Conservation (phyloP, 2,888 invertebrate species). For the Drosophila hawaiiensis region DNA sequence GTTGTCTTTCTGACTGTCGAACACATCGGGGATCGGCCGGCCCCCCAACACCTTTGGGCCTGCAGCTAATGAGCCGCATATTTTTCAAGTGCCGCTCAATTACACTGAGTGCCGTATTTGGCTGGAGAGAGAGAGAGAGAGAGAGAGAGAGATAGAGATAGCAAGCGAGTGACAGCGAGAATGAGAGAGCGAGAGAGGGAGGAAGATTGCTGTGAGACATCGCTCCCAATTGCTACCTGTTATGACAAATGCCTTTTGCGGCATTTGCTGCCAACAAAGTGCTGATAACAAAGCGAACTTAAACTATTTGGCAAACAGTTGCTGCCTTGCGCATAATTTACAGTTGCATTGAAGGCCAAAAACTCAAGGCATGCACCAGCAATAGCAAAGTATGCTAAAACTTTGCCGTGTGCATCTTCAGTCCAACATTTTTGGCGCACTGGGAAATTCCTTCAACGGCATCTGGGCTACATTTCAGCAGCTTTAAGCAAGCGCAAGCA, state of each 20-base stretch:
- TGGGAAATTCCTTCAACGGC: not conserved
- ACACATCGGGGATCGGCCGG: conserved; percentile 28
- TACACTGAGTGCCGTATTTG: conserved; percentile 74
- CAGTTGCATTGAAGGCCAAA: conserved; percentile 52
- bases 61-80: conserved; percentile 77
- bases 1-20: conserved; percentile 49
- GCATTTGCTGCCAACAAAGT: conserved; percentile 45
- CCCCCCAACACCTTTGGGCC: conserved; percentile 51
- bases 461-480: conserved; percentile 9
- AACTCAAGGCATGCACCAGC: conserved; percentile 28
- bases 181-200: conserved; percentile 13
- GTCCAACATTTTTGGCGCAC: not conserved
- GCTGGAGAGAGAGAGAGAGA: not conserved
- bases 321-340: conserved; percentile 54
- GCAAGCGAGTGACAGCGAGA: not conserved
- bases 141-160: not conserved
- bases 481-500: conserved; percentile 2
- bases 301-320: conserved; percentile 62
- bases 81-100: conserved; percentile 78
- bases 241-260: conserved; percentile 59
- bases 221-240: conserved; percentile 19
- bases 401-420: conserved; percentile 21
- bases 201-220: not conserved
- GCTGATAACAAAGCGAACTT: conserved; percentile 20
- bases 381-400: conserved; percentile 41